Conservation (phyloP, 1,140 invertebrate genomes). For the Tetragonula clypearis region DNA sequence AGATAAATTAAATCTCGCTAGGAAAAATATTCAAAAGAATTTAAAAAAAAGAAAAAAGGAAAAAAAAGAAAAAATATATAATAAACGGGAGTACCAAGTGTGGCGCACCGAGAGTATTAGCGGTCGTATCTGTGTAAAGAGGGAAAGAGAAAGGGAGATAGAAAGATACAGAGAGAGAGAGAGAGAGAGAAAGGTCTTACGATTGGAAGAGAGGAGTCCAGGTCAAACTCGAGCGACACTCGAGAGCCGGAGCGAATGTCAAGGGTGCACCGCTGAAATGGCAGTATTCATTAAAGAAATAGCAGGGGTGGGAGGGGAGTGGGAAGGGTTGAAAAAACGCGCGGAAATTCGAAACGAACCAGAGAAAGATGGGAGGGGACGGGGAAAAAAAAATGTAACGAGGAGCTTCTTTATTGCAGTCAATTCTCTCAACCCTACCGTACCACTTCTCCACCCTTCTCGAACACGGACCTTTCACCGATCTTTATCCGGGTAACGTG, state of each 20-base stretch:
- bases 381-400: too few species aligned
- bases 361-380: neutral
- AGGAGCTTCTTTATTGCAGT: conserved; percentile 11
- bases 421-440: neutral
- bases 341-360: neutral
- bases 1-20: conserved; percentile 41
- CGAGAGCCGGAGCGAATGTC: neutral
- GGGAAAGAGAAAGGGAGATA: neutral
- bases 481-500: neutral
- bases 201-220: conserved; percentile 26
- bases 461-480: neutral
- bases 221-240: conserved; percentile 34
- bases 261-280: conserved; percentile 15
- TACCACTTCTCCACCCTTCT: neutral
- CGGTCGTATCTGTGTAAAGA: neutral
- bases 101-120: neutral
- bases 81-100: neutral
- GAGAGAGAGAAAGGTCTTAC: neutral
- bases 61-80: neutral
- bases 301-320: too few species aligned
- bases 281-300: neutral
- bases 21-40: conserved; percentile 21
- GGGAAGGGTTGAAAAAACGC: neutral
- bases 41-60: neutral
- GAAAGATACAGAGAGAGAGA: neutral